Evolutionary conservation across 2,113 vertebrate species (phyloP).

Genomic region (Peucedramus taeniatus): DNA sequence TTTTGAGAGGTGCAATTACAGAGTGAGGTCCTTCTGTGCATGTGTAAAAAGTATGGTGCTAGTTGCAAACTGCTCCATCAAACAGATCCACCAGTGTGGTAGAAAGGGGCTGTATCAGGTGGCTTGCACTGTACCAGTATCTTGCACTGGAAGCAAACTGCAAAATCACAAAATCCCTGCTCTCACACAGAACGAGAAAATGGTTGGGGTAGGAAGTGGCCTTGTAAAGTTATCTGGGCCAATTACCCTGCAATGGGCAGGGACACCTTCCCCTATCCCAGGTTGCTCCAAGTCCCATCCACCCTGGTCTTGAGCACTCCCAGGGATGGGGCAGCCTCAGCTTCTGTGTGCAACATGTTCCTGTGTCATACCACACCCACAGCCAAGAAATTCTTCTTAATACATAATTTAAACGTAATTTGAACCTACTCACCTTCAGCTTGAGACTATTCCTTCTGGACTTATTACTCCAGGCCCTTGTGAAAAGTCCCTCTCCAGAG

Average conservation of each 20-base stretch:
- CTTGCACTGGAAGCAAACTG: background rate
- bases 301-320: background rate
- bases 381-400: background rate
- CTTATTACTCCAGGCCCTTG: too few relatives aligned
- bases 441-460: background rate
- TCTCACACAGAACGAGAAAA: background rate
- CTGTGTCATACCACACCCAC: background rate
- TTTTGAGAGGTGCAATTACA: background rate
- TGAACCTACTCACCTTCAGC: background rate
- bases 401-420: background rate
- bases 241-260: background rate
- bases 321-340: background rate
- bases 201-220: too few relatives aligned
- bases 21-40: background rate
- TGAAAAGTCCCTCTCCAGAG: background rate
- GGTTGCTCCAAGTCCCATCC: background rate
- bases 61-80: background rate
- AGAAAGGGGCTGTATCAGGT: fast-evolving
- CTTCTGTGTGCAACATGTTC: background rate
- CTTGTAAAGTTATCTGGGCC: too few relatives aligned
- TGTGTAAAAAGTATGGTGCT: fast-evolving
- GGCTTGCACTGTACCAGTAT: background rate
- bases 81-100: background rate
- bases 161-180: background rate
- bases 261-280: too few relatives aligned